Evolutionary conservation across 1,140 invertebrate species (phyloP).

Genomic region (Heliothis virescens): DNA sequence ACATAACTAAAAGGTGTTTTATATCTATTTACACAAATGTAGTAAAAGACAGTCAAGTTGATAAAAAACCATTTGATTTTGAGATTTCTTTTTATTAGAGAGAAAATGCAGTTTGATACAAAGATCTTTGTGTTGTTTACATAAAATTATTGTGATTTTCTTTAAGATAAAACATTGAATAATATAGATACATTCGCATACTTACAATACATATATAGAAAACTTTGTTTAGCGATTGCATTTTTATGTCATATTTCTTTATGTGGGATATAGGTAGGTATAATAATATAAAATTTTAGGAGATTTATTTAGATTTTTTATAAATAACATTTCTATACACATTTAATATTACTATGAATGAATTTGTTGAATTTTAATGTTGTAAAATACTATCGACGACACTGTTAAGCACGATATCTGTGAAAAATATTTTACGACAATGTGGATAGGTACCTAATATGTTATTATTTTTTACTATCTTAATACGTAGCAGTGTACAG

Average conservation of each 20-base stretch:
- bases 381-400: slow-evolving; percentile 1
- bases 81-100: slow-evolving; percentile 58
- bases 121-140: slow-evolving; percentile 44
- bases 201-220: slow-evolving; percentile 29
- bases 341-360: slow-evolving; percentile 12
- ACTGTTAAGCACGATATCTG: slow-evolving; percentile 30
- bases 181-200: slow-evolving; percentile 16
- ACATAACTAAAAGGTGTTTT: slow-evolving; percentile 67
- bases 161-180: slow-evolving; percentile 38
- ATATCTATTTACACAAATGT: slow-evolving; percentile 72
- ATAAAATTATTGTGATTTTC: slow-evolving; percentile 38
- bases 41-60: slow-evolving; percentile 66
- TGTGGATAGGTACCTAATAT: slow-evolving; percentile 23
- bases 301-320: slow-evolving; percentile 4
- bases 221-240: slow-evolving; percentile 22
- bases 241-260: slow-evolving; percentile 14
- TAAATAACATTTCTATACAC: slow-evolving; percentile 21
- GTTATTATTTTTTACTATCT: slow-evolving; percentile 11
- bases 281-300: slow-evolving; percentile 32
- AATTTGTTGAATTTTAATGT: slow-evolving; percentile 10
- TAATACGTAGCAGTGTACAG: slow-evolving; percentile 40
- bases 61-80: slow-evolving; percentile 60
- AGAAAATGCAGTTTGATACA: slow-evolving; percentile 46
- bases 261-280: slow-evolving; percentile 1
- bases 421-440: slow-evolving; percentile 33